These are phyloP conservation scores for Triplophysa bombifrons DNA, from an alignment of 2,797 vertebrate genomes.

Conservation along the genomic window DNA sequence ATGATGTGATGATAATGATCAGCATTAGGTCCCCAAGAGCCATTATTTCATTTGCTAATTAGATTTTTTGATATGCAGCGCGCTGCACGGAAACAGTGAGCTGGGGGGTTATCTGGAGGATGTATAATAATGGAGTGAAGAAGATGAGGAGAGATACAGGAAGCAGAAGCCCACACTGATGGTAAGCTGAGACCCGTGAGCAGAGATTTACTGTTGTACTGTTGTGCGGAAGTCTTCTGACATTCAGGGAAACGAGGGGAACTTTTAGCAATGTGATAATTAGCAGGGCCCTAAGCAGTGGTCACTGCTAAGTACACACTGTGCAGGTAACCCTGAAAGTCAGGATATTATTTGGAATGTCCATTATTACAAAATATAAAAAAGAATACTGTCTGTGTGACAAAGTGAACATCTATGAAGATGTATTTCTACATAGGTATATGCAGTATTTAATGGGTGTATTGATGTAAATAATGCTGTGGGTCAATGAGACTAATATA, in stretches of 20 bases:
- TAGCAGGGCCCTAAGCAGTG: not conserved
- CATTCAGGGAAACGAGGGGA: slow-evolving; percentile 49
- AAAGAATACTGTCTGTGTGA: too few species aligned
- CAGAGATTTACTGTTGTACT: slow-evolving; percentile 54
- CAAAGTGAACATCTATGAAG: too few species aligned
- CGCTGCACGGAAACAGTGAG: not conserved
- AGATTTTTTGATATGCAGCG: not conserved
- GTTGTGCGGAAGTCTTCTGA: slow-evolving; percentile 37
- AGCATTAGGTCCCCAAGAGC: not conserved
- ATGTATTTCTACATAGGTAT: too few species aligned
- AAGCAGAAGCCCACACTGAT: slow-evolving; percentile 42
- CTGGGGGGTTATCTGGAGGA: slow-evolving; percentile 15
- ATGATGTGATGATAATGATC: slow-evolving; percentile 7
- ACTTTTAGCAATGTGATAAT: not conserved
- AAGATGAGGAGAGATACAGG: slow-evolving; percentile 29
- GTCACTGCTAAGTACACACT: not conserved
- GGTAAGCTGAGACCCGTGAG: slow-evolving; percentile 39
- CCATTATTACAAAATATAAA: too few species aligned
- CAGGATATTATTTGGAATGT: too few species aligned
- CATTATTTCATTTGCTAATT: not conserved
- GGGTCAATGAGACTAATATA: too few species aligned
- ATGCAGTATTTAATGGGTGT: too few species aligned
- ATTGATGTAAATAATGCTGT: too few species aligned
- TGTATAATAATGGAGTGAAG: not conserved
- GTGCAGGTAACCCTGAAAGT: too few species aligned